A percentile compares a stretch with the other conserved stretches of the same genome.
These are phyloP conservation scores for Enteromius unitaeniatus DNA, from an alignment of 2,797 vertebrate genomes.

Conservation along the genomic window DNA sequence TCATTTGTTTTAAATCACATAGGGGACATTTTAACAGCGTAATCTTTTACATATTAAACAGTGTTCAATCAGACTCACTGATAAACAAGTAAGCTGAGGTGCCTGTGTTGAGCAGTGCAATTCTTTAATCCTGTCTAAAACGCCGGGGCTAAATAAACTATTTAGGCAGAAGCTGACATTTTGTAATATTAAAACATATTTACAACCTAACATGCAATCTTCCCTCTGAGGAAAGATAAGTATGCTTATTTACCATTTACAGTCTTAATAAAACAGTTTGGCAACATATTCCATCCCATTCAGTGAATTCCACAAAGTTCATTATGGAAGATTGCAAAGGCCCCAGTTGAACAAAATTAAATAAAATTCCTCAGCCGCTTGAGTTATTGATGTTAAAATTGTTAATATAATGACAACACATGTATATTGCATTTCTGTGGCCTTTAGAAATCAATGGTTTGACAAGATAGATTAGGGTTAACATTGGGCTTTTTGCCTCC, in stretches of 20 bases:
- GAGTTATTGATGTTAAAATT: neutral
- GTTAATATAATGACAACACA: neutral
- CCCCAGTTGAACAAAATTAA: neutral
- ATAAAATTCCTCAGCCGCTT: neutral
- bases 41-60: slow-evolving; percentile 24
- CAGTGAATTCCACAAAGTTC: slow-evolving; percentile 11
- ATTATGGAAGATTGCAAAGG: neutral
- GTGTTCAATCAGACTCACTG: neutral
- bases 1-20: slow-evolving; percentile 25
- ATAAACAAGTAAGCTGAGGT: slow-evolving; percentile 38
- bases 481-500: slow-evolving; percentile 7
- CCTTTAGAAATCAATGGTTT: slow-evolving; percentile 2
- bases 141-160: slow-evolving; percentile 19
- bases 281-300: slow-evolving; percentile 24
- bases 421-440: slow-evolving; percentile 9
- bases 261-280: slow-evolving; percentile 44
- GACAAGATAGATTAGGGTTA: neutral
- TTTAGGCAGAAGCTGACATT: slow-evolving; percentile 13
- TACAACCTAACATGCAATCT: slow-evolving; percentile 45
- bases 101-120: slow-evolving; percentile 19
- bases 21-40: neutral
- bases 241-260: slow-evolving; percentile 17
- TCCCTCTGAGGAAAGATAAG: slow-evolving; percentile 18
- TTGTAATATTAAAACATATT: slow-evolving; percentile 53
- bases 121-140: slow-evolving; percentile 29